These are phyloP conservation scores for Ophthalmolycus amberensis DNA, from an alignment of 2,113 vertebrate species.

Conservation along the genomic window DNA sequence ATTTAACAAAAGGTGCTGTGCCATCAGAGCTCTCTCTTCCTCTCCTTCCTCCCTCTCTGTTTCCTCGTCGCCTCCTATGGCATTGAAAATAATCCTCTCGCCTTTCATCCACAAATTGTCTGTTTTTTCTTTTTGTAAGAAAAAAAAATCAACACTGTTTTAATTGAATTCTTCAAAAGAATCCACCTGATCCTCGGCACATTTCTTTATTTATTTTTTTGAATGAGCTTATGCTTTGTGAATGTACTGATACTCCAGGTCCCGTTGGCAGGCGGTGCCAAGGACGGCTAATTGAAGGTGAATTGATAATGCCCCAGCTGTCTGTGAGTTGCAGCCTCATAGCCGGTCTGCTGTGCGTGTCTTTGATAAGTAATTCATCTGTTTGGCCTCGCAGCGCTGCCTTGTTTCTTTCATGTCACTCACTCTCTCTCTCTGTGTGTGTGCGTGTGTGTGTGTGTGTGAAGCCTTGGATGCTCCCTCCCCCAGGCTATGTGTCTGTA, in stretches of 20 bases:
- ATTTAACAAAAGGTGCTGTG: conserved; percentile 82
- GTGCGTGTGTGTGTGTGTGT: conserved; percentile 35
- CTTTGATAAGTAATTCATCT: conserved; percentile 82
- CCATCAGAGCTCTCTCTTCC: conserved; percentile 49
- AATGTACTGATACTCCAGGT: conserved; percentile 46
- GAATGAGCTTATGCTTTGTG: conserved; percentile 50
- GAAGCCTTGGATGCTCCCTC: conserved; percentile 64
- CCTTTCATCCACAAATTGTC: conserved; percentile 63
- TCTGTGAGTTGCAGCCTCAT: conserved; percentile 65
- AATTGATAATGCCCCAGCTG: conserved; percentile 75
- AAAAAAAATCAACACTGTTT: conserved; percentile 29
- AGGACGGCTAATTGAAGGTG: conserved; percentile 78
- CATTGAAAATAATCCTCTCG: conserved; percentile 73
- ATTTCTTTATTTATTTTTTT: conserved; percentile 10
- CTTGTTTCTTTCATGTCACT: conserved; percentile 77
- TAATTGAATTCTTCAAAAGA: conserved; percentile 71
- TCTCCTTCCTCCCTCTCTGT: neutral
- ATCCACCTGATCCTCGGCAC: conserved; percentile 45
- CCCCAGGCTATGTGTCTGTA: conserved; percentile 73
- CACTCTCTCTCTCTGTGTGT: conserved; percentile 8
- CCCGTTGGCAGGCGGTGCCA: conserved; percentile 57
- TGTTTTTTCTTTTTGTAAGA: neutral
- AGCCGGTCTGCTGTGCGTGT: conserved; percentile 59
- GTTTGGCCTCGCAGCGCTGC: conserved; percentile 76
- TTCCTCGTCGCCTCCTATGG: conserved; percentile 45